Percentiles rank a stretch among this genome's conserved stretches.
Evolutionary conservation across 1,140 invertebrate genomes (phyloP).

Genomic region (Diachasma alloeum): DNA sequence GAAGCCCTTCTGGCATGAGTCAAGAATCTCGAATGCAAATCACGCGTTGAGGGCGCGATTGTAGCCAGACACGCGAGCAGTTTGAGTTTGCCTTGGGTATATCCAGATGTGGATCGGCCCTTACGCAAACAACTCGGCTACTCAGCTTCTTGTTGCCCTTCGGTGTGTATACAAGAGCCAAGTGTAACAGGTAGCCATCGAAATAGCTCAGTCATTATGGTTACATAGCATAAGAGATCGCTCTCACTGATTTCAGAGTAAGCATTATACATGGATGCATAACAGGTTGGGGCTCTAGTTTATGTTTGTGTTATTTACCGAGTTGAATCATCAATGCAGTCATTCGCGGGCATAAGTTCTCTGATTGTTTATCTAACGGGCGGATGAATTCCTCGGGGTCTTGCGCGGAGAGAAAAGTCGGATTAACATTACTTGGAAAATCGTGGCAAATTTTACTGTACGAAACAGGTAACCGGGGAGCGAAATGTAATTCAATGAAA

Average conservation of each 20-base stretch:
- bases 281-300: background rate
- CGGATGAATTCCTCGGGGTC: too few species aligned
- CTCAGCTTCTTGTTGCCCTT: background rate
- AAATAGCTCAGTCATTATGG: slow-evolving; percentile 8
- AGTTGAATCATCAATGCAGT: background rate
- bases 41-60: slow-evolving; percentile 35
- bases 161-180: background rate
- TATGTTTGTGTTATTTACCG: background rate
- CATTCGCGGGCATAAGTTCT: background rate
- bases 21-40: slow-evolving; percentile 41
- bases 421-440: too few species aligned
- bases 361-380: background rate
- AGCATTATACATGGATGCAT: background rate
- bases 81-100: background rate
- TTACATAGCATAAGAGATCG: background rate
- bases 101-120: background rate
- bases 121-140: slow-evolving; percentile 2
- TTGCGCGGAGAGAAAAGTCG: too few species aligned
- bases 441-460: too few species aligned
- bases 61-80: slow-evolving; percentile 38
- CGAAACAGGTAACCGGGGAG: too few species aligned
- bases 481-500: too few species aligned
- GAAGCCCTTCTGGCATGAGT: slow-evolving; percentile 20
- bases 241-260: slow-evolving; percentile 12
- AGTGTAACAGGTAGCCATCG: slow-evolving; percentile 9